A percentile compares a stretch with the other conserved stretches of the same genome.
Evolutionary conservation across 2,113 vertebrate species (phyloP).

Genomic region (Periophthalmus modestus): DNA sequence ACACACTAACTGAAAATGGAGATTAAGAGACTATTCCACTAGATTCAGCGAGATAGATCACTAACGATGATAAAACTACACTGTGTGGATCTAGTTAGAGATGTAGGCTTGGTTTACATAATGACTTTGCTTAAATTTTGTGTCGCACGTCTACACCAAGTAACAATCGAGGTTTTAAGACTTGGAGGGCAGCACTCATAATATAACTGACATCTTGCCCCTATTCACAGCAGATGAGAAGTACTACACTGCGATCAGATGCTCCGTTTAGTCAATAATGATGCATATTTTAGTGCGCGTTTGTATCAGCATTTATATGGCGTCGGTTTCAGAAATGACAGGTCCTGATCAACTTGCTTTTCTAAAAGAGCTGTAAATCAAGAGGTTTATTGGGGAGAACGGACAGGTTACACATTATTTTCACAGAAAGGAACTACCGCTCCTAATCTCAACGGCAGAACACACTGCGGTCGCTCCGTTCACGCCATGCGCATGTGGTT

Average conservation of each 20-base stretch:
- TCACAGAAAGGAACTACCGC: conserved; percentile 31
- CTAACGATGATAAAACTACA: background rate
- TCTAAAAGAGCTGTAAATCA: background rate
- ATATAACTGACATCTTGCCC: background rate
- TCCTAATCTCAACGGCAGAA: conserved; percentile 22
- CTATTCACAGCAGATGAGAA: background rate
- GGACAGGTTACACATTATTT: background rate
- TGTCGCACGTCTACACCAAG: background rate
- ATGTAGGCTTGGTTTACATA: background rate
- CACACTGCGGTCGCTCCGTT: conserved; percentile 54
- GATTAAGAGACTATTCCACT: background rate
- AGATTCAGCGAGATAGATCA: background rate
- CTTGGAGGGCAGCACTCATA: background rate
- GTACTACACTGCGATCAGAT: background rate
- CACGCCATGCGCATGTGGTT: conserved; percentile 14
- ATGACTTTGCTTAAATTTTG: background rate
- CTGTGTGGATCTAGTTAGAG: background rate
- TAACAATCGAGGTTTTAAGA: background rate
- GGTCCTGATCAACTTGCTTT: background rate
- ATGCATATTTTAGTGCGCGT: background rate
- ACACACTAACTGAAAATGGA: background rate
- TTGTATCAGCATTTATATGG: background rate
- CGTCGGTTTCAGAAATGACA: background rate
- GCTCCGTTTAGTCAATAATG: background rate
- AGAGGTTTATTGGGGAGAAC: background rate